Evolutionary conservation across 2,888 invertebrate genomes (phyloP).

Genomic region (Archips crataeganus): DNA sequence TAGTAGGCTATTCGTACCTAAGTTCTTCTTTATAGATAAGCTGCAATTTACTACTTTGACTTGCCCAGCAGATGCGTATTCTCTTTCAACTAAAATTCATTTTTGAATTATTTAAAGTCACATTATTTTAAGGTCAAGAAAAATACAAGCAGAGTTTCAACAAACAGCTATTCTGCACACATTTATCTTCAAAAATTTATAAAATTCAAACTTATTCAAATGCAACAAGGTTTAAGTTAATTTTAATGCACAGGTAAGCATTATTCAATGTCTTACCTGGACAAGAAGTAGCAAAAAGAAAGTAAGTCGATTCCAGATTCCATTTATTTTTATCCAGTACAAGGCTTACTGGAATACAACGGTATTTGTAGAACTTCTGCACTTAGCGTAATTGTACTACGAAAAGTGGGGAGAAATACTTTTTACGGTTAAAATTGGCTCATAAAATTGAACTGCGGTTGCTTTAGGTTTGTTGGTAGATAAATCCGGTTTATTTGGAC

Average conservation of each 20-base stretch:
- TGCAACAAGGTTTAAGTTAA: background rate
- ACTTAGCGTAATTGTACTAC: conserved; percentile 69
- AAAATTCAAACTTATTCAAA: no score
- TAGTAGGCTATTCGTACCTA: no score
- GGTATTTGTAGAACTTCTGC: conserved; percentile 60
- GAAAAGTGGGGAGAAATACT: conserved; percentile 44
- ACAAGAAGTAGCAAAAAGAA: conserved; percentile 28
- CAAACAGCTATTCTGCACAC: no score
- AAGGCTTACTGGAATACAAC: conserved; percentile 41
- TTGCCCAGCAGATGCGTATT: no score
- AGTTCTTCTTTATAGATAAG: no score
- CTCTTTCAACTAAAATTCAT: no score
- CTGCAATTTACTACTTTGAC: no score
- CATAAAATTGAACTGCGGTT: conserved; percentile 53
- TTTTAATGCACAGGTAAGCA: background rate
- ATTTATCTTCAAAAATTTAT: no score
- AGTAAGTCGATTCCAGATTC: conserved; percentile 30
- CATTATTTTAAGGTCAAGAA: no score
- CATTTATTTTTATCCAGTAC: conserved; percentile 38
- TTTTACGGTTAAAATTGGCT: conserved; percentile 55
- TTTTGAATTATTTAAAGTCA: no score
- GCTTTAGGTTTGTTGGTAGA: conserved; percentile 38
- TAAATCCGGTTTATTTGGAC: conserved; percentile 19
- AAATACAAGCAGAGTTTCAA: no score
- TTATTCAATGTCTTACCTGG: conserved; percentile 5